Evolutionary conservation across 1,140 invertebrate genomes (phyloP), one percentile per base, ranked within the genome.

Genomic region (Drosophila guanche): DNA sequence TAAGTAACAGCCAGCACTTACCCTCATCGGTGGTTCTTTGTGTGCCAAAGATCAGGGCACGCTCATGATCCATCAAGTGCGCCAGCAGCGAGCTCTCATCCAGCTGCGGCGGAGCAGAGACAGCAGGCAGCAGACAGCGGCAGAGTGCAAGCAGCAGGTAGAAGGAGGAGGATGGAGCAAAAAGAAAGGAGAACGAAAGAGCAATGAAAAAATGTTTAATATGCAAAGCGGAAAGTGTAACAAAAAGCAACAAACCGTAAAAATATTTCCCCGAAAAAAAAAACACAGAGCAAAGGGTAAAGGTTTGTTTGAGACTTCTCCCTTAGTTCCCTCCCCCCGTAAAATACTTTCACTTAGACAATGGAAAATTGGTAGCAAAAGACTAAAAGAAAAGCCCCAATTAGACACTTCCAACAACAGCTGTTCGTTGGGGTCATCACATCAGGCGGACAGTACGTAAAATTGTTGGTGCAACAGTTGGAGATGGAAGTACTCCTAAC

Each of bases 41-140:
- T 27, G 84, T 74, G 68, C 90, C 90, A 73, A 91, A 91, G 71
- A 91, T 79, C 68, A 91, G 57, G 16, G 84, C 71, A n/a, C 75
- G 67, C 71, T 91, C 90, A 46, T 91, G 90, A 5, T 76, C 81
- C 59, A 69, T 67, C 77, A 91, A 78, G 59, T 91, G 79, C 46
- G 76, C 54, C 52, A 88, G 56, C 23, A 91, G 57, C 10, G 75
- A 68, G 55, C 80, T 80, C 85, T 90, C 90, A 56, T 91, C 79
- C 76, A 91, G 84, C 90, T 91, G 79, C 55, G 83, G 62, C 23
- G 27, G 55, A 3, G 29, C 8, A 10, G 41, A 53, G 27, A 23
- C 16, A 20, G 16, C 16, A 20, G 16, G 16, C 16, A 20, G 16
- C 16, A 20, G 16, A 1, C 16, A 20, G 16, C 16, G 16, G 16